Percentiles rank a stretch among this genome's conserved stretches.
phyloP scores from a whole-genome alignment of 2,113 vertebrate species.

The Chitala chitala region DNA sequence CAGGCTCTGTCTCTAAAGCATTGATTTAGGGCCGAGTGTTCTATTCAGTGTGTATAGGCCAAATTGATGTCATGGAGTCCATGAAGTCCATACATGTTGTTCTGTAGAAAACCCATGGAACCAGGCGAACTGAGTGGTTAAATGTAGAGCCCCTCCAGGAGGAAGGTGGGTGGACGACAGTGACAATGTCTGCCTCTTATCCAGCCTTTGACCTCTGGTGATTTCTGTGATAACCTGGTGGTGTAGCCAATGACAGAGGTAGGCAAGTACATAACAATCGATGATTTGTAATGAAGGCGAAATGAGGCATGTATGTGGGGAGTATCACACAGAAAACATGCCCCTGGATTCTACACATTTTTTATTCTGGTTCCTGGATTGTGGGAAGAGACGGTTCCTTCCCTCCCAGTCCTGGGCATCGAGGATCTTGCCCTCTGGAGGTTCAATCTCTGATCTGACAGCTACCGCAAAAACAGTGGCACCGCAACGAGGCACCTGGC shows the following conservation, averaged over 20 bases:
- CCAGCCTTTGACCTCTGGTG: neutral
- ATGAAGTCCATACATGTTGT: too few relatives aligned
- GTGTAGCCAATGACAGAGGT: too few relatives aligned
- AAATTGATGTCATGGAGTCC: too few relatives aligned
- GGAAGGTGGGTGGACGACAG: neutral
- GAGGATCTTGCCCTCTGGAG: slow-evolving; percentile 27
- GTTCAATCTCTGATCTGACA: neutral
- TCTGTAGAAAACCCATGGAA: neutral
- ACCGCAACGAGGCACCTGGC: neutral
- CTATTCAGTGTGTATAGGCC: too few relatives aligned
- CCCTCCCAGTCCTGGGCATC: slow-evolving; percentile 47
- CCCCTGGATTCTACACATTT: too few relatives aligned
- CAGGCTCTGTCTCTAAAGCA: neutral
- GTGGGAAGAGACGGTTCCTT: slow-evolving; percentile 34
- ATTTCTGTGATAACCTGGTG: too few relatives aligned
- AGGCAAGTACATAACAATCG: too few relatives aligned
- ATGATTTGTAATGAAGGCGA: slow-evolving; percentile 47
- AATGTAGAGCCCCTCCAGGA: neutral
- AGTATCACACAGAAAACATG: too few relatives aligned
- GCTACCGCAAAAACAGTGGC: neutral
- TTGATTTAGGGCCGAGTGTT: neutral
- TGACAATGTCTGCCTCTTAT: slow-evolving; percentile 47
- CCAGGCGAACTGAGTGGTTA: neutral
- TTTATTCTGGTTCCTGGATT: slow-evolving; percentile 22
- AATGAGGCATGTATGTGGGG: too few relatives aligned